These are phyloP conservation scores for Otolemur garnettii DNA, from an alignment of 2,113 vertebrate species.

Conservation along the genomic window DNA sequence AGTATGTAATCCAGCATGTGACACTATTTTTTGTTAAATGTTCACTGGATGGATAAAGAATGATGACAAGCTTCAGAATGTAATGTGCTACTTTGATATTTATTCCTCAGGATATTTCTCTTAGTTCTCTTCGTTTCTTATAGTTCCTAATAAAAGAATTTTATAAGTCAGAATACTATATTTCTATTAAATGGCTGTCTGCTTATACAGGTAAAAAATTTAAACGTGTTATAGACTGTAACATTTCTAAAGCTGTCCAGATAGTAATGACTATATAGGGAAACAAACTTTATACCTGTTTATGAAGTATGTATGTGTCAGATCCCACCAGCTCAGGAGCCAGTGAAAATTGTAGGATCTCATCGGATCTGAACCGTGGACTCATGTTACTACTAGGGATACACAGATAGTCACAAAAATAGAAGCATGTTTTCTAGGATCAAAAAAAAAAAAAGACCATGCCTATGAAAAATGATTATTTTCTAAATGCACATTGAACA, in stretches of 20 bases:
- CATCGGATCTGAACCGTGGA: background rate
- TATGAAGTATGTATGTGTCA: background rate
- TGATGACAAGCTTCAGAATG: background rate
- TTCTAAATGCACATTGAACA: background rate
- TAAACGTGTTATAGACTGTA: background rate
- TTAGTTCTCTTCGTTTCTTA: background rate
- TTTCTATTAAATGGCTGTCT: background rate
- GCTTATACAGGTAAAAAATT: background rate
- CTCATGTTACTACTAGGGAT: background rate
- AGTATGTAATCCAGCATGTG: background rate
- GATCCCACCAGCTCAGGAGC: background rate
- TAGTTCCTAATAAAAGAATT: background rate
- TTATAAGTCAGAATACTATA: background rate
- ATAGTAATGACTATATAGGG: background rate
- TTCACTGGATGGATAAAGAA: conserved; percentile 2
- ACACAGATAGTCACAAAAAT: background rate
- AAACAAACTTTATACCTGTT: background rate
- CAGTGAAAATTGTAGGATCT: background rate
- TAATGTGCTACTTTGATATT: background rate
- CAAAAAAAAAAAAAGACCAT: background rate
- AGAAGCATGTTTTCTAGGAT: background rate
- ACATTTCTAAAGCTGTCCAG: background rate
- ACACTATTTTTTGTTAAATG: background rate
- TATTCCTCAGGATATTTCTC: background rate
- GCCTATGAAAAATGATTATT: background rate